phyloP scores from a whole-genome alignment of 2,113 vertebrate genomes.

The Hystrix brachyura region DNA sequence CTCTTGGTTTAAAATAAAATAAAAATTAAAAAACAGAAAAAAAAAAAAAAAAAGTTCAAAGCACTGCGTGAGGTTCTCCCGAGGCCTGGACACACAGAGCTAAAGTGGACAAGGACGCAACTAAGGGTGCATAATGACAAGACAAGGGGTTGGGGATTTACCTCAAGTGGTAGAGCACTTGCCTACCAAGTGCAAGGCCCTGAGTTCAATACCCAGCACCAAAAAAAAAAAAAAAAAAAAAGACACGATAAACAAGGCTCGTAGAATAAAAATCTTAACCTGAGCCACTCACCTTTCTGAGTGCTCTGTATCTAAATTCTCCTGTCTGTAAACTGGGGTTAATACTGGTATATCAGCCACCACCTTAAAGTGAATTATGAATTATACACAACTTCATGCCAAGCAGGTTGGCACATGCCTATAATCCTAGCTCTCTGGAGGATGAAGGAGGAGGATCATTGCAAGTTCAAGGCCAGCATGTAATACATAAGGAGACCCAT shows the following conservation, averaged over 20 bases:
- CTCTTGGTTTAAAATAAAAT: no score
- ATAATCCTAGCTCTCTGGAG: background rate
- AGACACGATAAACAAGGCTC: background rate
- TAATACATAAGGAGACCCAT: no score
- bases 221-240: no score
- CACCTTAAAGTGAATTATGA: background rate
- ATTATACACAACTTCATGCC: background rate
- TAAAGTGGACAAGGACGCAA: background rate
- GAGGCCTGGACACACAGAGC: background rate
- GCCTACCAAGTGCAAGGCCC: no score
- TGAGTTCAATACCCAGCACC: no score
- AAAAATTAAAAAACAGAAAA: no score
- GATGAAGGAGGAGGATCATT: background rate
- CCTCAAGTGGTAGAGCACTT: no score
- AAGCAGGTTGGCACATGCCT: background rate
- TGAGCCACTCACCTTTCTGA: slow-evolving; percentile 17
- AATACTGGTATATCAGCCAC: background rate
- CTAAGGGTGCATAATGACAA: background rate
- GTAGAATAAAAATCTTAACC: background rate
- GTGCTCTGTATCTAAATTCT: background rate
- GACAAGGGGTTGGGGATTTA: background rate
- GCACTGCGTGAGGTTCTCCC: background rate
- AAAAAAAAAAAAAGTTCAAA: background rate
- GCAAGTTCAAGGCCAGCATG: background rate
- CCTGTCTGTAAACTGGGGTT: background rate